Evolutionary conservation across 2,888 invertebrate species (phyloP).

Genomic region (Yponomeuta malinellus): DNA sequence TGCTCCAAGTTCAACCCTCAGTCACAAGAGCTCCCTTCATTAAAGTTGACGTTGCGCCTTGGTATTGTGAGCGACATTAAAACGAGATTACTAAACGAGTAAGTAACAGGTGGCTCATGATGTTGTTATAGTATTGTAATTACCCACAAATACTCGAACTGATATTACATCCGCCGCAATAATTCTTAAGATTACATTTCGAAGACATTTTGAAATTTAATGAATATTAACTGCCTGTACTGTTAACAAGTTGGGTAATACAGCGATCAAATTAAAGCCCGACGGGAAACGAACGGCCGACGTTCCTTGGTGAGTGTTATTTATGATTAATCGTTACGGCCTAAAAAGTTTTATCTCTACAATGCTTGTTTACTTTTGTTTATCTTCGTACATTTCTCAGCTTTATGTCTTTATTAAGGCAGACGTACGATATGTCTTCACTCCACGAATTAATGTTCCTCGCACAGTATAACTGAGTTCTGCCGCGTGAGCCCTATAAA

Average conservation of each 20-base stretch:
- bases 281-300: not conserved
- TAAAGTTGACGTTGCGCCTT: not conserved
- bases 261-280: not conserved
- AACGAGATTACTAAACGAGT: not conserved
- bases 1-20: not conserved
- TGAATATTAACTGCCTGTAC: not conserved
- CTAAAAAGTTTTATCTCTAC: not conserved
- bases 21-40: not conserved
- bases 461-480: too few species aligned
- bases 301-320: not conserved
- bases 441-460: too few species aligned
- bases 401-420: too few species aligned
- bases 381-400: not conserved
- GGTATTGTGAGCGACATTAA: not conserved
- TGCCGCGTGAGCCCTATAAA: not conserved
- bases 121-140: not conserved
- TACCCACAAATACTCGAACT: not conserved
- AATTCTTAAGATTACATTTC: not conserved
- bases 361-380: not conserved
- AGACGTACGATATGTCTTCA: too few species aligned
- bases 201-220: not conserved
- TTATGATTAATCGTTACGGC: conserved; percentile 1
- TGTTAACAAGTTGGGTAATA: conserved; percentile 7
- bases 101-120: not conserved
- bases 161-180: not conserved